These are phyloP conservation scores for Papilio machaon DNA, from an alignment of 1,140 invertebrate species.

Conservation along the genomic window DNA sequence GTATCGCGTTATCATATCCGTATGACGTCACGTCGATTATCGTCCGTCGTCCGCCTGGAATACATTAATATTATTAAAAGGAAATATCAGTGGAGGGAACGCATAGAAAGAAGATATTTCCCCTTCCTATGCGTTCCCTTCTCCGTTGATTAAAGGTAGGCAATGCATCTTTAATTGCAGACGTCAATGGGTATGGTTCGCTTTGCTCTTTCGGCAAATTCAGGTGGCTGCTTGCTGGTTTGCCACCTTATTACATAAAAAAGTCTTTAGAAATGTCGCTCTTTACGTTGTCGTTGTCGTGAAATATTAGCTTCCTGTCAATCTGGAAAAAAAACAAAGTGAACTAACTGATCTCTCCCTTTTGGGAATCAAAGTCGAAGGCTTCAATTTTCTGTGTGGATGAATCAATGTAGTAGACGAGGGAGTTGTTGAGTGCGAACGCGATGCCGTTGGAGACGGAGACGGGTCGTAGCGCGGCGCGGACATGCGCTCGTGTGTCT, in stretches of 20 bases:
- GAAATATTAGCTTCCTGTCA: not conserved
- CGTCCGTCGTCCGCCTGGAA: conserved; percentile 63
- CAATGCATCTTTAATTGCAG: too few species aligned
- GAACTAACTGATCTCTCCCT: conserved; percentile 84
- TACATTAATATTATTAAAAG: not conserved
- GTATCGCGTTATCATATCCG: conserved; percentile 79
- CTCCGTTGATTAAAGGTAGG: too few species aligned
- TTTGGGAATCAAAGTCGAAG: conserved; percentile 86
- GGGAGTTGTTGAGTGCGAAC: conserved; percentile 86
- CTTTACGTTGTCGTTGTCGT: too few species aligned
- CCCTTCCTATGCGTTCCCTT: too few species aligned
- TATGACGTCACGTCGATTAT: conserved; percentile 73
- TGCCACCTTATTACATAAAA: too few species aligned
- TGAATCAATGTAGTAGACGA: conserved; percentile 87
- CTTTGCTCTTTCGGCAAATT: too few species aligned
- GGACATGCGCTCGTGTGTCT: conserved; percentile 46
- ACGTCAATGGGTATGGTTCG: too few species aligned
- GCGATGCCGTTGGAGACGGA: conserved; percentile 88
- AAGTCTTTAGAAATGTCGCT: too few species aligned
- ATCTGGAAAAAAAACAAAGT: conserved; percentile 6
- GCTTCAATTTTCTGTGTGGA: conserved; percentile 83
- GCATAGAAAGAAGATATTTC: too few species aligned
- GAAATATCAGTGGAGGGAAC: too few species aligned
- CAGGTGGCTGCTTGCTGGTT: too few species aligned
- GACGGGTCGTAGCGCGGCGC: conserved; percentile 68